phyloP scores from a whole-genome alignment of 2,113 vertebrate species.

The Poeciliopsis turrubarensis region DNA sequence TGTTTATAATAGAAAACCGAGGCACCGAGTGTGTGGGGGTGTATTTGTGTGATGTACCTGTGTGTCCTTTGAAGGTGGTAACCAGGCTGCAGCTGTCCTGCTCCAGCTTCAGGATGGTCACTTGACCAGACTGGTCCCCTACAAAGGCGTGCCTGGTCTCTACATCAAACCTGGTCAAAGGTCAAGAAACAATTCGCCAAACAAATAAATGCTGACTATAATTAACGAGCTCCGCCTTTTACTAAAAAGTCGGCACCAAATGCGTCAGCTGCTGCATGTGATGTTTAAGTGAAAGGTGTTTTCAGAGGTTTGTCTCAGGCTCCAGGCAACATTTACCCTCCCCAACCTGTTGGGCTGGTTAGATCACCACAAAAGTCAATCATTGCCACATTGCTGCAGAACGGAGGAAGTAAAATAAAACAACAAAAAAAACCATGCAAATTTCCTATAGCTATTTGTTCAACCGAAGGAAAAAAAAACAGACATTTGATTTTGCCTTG shows the following conservation, averaged over 20 bases:
- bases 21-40: not conserved
- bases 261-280: not conserved
- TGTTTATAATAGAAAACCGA: too few relatives aligned
- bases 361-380: not conserved
- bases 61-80: conserved; percentile 97
- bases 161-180: conserved; percentile 89
- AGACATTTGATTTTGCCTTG: too few relatives aligned
- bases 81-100: conserved; percentile 94
- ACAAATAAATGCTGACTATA: not conserved
- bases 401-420: not conserved
- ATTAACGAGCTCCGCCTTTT: not conserved
- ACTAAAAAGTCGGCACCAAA: not conserved
- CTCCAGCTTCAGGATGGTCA: conserved; percentile 97
- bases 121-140: conserved; percentile 96
- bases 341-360: too few relatives aligned
- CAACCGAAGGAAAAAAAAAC: not conserved
- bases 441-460: not conserved
- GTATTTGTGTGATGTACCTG: conserved; percentile 79
- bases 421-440: not conserved
- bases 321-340: too few relatives aligned
- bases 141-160: conserved; percentile 97
- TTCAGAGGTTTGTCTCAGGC: too few relatives aligned
- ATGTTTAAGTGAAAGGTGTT: not conserved
- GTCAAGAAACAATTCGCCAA: conserved; percentile 72
- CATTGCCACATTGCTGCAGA: not conserved